Evolutionary conservation across 2,888 invertebrate species (phyloP), one percentile per base, ranked within the genome.

Genomic region (Pterostichus niger): DNA sequence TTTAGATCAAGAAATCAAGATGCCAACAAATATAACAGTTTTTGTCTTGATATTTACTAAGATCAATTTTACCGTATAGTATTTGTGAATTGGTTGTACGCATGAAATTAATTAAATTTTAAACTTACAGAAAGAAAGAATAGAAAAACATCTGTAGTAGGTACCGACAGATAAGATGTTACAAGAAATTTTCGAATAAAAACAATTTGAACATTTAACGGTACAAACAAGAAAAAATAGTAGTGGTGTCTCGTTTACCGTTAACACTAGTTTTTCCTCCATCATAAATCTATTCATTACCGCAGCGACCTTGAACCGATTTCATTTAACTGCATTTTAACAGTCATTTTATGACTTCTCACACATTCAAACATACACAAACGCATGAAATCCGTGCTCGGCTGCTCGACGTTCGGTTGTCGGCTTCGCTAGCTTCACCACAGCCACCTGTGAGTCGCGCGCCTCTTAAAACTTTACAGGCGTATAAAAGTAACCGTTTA

Each of bases 401-500:
- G 46, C 80, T 79, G 40, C 40, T 40, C 40, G 0, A 24, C 78
- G 61, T 40, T 24, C 17, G 44, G n/a, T 9, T 46, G 49, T 24
- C 40, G 40, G 9, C 40, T 40, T 40, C 7, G 40, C 9, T 46
- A 31, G 40, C 40, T 40, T 24, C 49, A 13, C 40, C 49, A 44
- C 40, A 24, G 82, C 59, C 77, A 75, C 75, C 68, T 71, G 68
- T 71, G 75, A 54, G 81, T 13, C 71, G 40, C 46, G 15, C 54
- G 56, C 54, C 82, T 82, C 82, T 90, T 90, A 90, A 40, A 89
- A 89, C 88, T 90, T 90, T 90, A 90, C 88, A 75, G 89, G 88
- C 88, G 87, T 89, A 89, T 90, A 89, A 90, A 90, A 90, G 88
- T 89, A 89, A 90, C 89, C 90, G 89, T 90, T 90, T 90, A 90